Evolutionary conservation across 2,113 vertebrate genomes (phyloP), one percentile per base, ranked within the genome.

Genomic region (Neolamprologus ventralis): DNA sequence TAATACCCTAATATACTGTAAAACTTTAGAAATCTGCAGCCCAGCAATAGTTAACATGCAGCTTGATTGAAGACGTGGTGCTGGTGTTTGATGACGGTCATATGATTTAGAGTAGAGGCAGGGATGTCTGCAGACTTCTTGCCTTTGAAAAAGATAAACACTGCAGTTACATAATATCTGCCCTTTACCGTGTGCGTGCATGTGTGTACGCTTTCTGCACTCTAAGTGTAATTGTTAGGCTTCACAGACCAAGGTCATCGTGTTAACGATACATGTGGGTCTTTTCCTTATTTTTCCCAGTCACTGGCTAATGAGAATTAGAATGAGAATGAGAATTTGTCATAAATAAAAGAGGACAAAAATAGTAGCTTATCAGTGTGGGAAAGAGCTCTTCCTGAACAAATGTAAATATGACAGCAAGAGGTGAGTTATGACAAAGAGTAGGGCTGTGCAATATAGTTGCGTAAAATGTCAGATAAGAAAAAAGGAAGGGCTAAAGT

Each of bases 81-180:
- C 54, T 49, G 40, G 82, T 88, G 88, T 89, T 58, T 82, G 84
- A 65, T 87, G 79, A 84, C 23, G 51, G 83, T 91, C 93, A 88
- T 86, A 84, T 91, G 89, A 92, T 88, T 85, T 42, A 7, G 51
- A 87, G 80, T 51, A 73, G 58, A 85, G 54, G 49, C 85, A 83
- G 23, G 49, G 81, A 53, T 54, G 35, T 87, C 81, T 80, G 55
- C 82, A 13, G 85, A 55, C 23, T 60, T 75, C 55, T 33, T 26
- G 45, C 68, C 55, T 53, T 83, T 80, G n/a, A 84, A 19, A 60
- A 82, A 91, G 57, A 79, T 75, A 86, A 92, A 89, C 80, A 80
- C 51, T n/a, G 23, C 53, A 23, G 42, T 94, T 91, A 91, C 71
- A 86, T 92, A 91, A 94, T 13, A 60, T 82, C 53, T 51, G 31